Evolutionary conservation across 2,797 vertebrate genomes (phyloP).

Genomic region (Tokudaia muenninki): DNA sequence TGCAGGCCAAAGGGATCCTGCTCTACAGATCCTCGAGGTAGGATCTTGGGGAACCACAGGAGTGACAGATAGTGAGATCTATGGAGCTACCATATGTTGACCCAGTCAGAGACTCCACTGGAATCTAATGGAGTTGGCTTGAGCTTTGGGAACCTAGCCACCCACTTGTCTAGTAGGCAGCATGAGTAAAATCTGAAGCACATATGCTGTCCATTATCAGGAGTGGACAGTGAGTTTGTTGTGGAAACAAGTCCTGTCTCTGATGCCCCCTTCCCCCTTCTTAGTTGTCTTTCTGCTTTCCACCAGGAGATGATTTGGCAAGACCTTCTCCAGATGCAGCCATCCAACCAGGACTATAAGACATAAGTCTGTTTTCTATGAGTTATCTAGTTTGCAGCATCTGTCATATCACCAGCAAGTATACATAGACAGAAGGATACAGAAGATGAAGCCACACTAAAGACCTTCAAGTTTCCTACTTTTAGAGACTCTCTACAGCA

Average conservation of each 20-base stretch:
- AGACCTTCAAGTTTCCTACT: no score
- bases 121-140: neutral
- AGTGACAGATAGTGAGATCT: neutral
- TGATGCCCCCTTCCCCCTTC: neutral
- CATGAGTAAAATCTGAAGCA: neutral
- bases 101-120: neutral
- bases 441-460: no score
- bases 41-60: neutral
- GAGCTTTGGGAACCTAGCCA: neutral
- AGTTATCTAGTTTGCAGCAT: neutral
- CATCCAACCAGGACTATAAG: neutral
- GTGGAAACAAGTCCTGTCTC: neutral
- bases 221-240: neutral
- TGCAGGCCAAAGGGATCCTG: neutral
- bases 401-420: neutral
- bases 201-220: neutral
- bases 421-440: neutral
- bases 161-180: neutral
- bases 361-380: neutral
- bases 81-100: neutral
- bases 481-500: neutral
- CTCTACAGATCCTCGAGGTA: neutral
- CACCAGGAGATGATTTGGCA: neutral
- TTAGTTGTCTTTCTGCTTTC: neutral
- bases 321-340: neutral